Conservation (phyloP, 2,797 vertebrate genomes). For the Onychomys torridus region DNA sequence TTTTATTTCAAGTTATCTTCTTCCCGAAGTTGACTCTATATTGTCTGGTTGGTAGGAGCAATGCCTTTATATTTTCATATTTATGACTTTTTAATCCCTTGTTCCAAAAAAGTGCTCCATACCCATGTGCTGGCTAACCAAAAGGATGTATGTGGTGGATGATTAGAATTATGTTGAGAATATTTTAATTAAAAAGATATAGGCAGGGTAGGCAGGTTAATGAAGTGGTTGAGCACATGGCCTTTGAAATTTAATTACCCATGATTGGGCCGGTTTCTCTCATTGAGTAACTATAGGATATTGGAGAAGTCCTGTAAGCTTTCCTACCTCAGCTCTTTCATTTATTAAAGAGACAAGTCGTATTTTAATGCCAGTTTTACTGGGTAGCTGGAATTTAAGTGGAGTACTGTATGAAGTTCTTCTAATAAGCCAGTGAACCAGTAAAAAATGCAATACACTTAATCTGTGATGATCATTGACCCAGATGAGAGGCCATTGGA, state of each 20-base stretch:
- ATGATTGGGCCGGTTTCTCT: not conserved
- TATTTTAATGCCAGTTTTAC: not conserved
- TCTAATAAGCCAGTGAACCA: not conserved
- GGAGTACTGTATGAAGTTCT: not conserved
- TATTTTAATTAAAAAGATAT: not conserved
- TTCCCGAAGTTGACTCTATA: not conserved
- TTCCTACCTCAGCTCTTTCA: not conserved
- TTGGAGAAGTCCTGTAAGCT: not conserved
- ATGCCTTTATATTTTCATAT: not conserved
- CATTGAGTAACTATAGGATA: not conserved
- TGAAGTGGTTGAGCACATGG: not conserved
- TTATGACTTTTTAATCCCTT: not conserved
- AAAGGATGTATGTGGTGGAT: not conserved
- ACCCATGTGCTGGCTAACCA: not conserved
- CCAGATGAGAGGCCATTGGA: not conserved
- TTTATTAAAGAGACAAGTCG: constrained; percentile 10
- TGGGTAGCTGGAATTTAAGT: not conserved
- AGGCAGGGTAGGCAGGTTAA: not conserved
- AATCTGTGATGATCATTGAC: not conserved
- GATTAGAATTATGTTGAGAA: not conserved
- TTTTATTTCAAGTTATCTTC: not conserved
- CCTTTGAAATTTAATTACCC: not conserved
- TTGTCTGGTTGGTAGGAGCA: not conserved
- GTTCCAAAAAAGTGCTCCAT: not conserved
- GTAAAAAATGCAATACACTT: not conserved